These are phyloP conservation scores for Ruditapes philippinarum DNA, from an alignment of 1,140 invertebrate genomes.

Conservation along the genomic window DNA sequence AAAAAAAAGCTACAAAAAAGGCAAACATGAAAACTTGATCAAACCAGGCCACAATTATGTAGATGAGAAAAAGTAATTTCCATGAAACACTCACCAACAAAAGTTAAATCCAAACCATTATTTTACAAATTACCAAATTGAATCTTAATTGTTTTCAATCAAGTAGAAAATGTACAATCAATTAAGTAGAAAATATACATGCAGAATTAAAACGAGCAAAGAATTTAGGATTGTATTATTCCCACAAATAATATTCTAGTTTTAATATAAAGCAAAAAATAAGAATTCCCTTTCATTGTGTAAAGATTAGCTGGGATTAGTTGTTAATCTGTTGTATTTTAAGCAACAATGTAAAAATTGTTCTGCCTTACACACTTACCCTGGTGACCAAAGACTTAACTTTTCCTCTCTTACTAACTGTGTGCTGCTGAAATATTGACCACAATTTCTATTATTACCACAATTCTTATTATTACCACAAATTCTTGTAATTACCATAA, in stretches of 20 bases:
- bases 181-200: no score
- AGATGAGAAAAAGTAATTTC: not conserved
- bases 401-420: constrained; percentile 31
- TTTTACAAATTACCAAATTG: not conserved
- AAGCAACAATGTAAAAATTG: not conserved
- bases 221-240: constrained; percentile 1
- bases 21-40: no score
- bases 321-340: constrained; percentile 2
- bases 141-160: no score
- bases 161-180: no score
- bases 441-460: no score
- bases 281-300: not conserved
- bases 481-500: no score
- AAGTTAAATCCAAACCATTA: not conserved
- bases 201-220: no score
- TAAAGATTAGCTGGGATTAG: constrained; percentile 16
- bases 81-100: not conserved
- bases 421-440: not conserved
- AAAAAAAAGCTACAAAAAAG: no score
- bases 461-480: no score
- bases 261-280: not conserved
- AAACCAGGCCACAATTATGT: no score
- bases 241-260: not conserved
- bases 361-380: constrained; percentile 38
- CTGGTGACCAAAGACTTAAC: constrained; percentile 61